These are phyloP conservation scores for Hydrochoerus hydrochaeris DNA, from an alignment of 2,113 vertebrate species.

Conservation along the genomic window DNA sequence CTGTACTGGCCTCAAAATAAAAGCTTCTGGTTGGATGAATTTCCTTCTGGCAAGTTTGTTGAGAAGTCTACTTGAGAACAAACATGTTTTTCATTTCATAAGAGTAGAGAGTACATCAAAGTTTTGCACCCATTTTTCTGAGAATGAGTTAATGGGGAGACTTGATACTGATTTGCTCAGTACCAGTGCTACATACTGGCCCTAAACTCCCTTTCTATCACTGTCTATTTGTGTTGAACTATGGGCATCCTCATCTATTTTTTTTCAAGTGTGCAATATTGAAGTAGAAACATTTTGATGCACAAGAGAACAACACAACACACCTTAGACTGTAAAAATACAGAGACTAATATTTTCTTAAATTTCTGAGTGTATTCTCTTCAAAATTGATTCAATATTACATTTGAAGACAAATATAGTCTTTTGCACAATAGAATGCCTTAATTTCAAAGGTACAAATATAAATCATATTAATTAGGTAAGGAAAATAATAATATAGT, in stretches of 20 bases:
- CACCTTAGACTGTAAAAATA: not conserved
- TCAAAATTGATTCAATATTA: slow-evolving; percentile 25
- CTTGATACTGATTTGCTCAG: not conserved
- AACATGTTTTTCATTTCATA: slow-evolving; percentile 6
- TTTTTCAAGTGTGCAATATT: not conserved
- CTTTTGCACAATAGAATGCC: not conserved
- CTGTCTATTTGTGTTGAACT: not conserved
- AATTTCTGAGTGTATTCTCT: not conserved
- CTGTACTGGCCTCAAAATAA: not conserved
- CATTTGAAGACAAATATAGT: not conserved
- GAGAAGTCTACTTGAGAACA: slow-evolving; percentile 18
- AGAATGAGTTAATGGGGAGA: not conserved
- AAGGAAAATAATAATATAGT: not conserved
- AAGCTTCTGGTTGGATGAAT: not conserved
- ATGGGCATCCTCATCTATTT: not conserved
- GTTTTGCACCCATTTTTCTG: not conserved
- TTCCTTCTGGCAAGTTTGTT: slow-evolving; percentile 52
- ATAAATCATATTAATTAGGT: not conserved
- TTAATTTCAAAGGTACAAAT: not conserved
- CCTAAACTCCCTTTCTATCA: not conserved
- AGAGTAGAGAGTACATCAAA: not conserved
- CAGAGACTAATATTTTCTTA: not conserved
- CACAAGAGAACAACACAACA: not conserved
- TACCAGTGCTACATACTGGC: not conserved
- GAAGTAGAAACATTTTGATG: not conserved